Evolutionary conservation across 2,888 invertebrate genomes (phyloP).

Genomic region (Heliconius erato): DNA sequence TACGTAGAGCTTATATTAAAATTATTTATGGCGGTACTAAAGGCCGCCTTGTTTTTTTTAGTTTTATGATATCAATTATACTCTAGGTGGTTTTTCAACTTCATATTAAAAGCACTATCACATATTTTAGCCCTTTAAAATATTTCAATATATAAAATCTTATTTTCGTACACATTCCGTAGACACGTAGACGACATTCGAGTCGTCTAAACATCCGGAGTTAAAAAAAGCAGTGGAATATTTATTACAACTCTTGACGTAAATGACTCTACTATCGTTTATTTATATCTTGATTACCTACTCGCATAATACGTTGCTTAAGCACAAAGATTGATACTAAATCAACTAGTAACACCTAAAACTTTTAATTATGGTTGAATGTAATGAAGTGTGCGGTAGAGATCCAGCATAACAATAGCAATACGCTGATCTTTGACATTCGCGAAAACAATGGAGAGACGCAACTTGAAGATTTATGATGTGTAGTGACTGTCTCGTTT

Average conservation of each 20-base stretch:
- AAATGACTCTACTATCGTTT: slow-evolving; percentile 9
- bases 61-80: slow-evolving; percentile 38
- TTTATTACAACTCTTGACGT: slow-evolving; percentile 5
- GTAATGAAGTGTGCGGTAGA: slow-evolving; percentile 57
- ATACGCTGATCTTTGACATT: slow-evolving; percentile 85
- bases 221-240: slow-evolving; percentile 11
- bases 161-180: slow-evolving; percentile 23
- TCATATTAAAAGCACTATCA: slow-evolving; percentile 1
- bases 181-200: slow-evolving; percentile 30
- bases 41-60: slow-evolving; percentile 41
- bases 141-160: neutral
- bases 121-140: slow-evolving; percentile 7
- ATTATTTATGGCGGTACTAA: slow-evolving; percentile 48
- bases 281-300: slow-evolving; percentile 19
- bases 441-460: slow-evolving; percentile 79
- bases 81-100: slow-evolving; percentile 25
- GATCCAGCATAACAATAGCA: slow-evolving; percentile 74
- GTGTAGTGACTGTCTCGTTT: slow-evolving; percentile 60
- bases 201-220: slow-evolving; percentile 1
- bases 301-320: slow-evolving; percentile 11
- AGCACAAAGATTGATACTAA: slow-evolving; percentile 8
- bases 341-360: slow-evolving; percentile 26
- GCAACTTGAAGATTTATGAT: slow-evolving; percentile 65
- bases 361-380: slow-evolving; percentile 48
- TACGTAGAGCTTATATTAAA: slow-evolving; percentile 51